Evolutionary conservation across 2,797 vertebrate genomes (phyloP), one percentile per base, ranked within the genome.

Genomic region (Enteromius mattozi): DNA sequence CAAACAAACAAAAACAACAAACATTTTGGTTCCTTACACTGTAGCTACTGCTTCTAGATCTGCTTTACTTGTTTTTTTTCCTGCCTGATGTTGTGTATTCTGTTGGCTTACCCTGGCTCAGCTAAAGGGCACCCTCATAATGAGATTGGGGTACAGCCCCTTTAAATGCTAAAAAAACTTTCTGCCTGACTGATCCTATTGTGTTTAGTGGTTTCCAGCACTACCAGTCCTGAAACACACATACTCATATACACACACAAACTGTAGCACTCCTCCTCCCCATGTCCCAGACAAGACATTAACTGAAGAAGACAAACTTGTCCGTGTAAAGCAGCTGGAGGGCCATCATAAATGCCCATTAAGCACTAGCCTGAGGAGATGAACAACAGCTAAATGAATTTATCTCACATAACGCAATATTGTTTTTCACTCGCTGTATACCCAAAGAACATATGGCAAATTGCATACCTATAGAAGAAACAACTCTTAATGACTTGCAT

Each of bases 141-240:
- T 54, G 47, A 54, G 30, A 54, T 42, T 71, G 49, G 68, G 40
- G 66, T 71, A 75, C 68, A 68, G 33, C 59, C 68, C 80, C 21
- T 27, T 59, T 63, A 78, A 63, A 72, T 78, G 65, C 49, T 42
- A 42, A 42, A 42, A 78, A 70, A 16, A 35, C 27, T 3, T 86
- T 83, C 78, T 77, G 83, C 51, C 75, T 82, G 63, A 49, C 70
- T 88, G 82, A 83, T 70, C 30, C 68, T 78, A 70, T 89, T 86
- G 78, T 87, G 74, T 63, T 71, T 42, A 74, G 14, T 51, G 70
- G 78, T 82, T 80, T 84, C 49, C 79, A 84, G 51, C 74, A 51
- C 51, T 21, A 68, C 56, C 45, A 83, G 66, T 40, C 30, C 81
- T 19, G 54, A 63, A 71, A 71, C 37, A 66, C 65, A 42, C 19